Base-by-base conservation (phyloP, 2,888 invertebrate genomes). In the Metellina segmentata region DNA sequence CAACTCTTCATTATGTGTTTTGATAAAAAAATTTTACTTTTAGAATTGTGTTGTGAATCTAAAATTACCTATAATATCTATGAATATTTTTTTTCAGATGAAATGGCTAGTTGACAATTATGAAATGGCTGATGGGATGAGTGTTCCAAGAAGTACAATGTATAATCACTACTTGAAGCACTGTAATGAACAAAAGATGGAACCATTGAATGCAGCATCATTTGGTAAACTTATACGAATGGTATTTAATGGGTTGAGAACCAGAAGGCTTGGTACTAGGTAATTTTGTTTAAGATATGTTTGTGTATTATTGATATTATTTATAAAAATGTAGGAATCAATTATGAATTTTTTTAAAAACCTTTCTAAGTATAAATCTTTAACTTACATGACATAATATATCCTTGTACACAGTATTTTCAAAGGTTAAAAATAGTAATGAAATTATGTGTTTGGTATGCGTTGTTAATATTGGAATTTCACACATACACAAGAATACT, bases 151-250 rank as follows among this genome's bases (percentile, higher is more conserved):
- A 74, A 98, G 98, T 70, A 99, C 99, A 0, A 96, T 99, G 69
- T 99, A 99, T 96, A 97, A 98, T 94, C 99, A 99, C 95, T 99
- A 99, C 95, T 96, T 99, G 94, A 97, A 98, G 48, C 99, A 99
- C 95, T 99, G 99, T 94, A 94, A 94, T 79, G 96, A 96, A 91
- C 97, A 98, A 95, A 98, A 98, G 95, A 96, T 99, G 93, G 99
- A 99, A 95, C 99, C 99, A 0, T 99, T 99, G 93, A 99, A 99
- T 96, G 99, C 99, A 71, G 99, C 99, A 9, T 99, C 99, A 69
- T 99, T 99, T 96, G 99, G 99, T 93, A 99, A 99, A 95, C 96
- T 99, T 74, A 99, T 99, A 94, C 97, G 99, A 92, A 99, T 99
- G 5, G 99, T 99, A 93, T 99, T 99, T 96, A 96, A 99, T 94